Percentiles rank a stretch among this genome's conserved stretches.
phyloP scores from a whole-genome alignment of 2,113 vertebrate genomes.

The Coregonus clupeaformis region DNA sequence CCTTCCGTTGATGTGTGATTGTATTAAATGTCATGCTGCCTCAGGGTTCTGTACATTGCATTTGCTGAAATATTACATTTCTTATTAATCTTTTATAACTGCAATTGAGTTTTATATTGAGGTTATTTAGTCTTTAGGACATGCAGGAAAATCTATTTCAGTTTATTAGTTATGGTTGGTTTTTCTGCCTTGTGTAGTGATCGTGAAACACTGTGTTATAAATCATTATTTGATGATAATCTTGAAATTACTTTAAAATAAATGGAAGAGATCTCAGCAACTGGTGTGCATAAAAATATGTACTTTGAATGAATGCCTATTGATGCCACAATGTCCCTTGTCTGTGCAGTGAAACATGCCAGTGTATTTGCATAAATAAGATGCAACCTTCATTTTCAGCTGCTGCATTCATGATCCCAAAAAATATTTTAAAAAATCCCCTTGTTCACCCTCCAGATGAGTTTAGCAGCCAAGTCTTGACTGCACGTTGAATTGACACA shows the following conservation, averaged over 20 bases:
- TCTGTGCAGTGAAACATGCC: not conserved
- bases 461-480: not conserved
- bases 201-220: no score
- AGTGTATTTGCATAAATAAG: not conserved
- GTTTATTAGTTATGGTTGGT: not conserved
- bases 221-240: no score
- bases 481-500: not conserved
- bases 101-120: no score
- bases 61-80: not conserved
- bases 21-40: slow-evolving; percentile 2
- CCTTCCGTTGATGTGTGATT: not conserved
- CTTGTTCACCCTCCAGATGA: not conserved
- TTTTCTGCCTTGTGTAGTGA: not conserved
- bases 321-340: not conserved
- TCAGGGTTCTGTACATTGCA: not conserved
- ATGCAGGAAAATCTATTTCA: not conserved
- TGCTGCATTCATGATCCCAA: not conserved
- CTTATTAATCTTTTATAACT: not conserved
- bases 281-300: no score
- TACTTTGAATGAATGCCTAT: no score
- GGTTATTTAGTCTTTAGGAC: not conserved
- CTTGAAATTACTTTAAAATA: no score
- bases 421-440: not conserved
- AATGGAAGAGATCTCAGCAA: no score
- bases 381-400: not conserved